Conservation (phyloP, 2,113 vertebrate species). For the Herpetotheres cachinnans region DNA sequence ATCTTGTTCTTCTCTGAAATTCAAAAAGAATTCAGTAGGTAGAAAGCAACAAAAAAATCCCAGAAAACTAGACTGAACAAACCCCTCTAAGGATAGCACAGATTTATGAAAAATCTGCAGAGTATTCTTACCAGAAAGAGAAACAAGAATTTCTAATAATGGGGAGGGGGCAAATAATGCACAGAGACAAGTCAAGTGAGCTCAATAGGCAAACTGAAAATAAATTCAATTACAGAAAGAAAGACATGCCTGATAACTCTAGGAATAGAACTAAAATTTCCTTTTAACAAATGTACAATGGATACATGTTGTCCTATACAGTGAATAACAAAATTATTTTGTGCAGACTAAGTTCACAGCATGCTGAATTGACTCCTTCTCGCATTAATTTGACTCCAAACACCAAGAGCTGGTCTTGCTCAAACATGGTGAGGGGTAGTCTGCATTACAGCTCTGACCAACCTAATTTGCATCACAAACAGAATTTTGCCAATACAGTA, state of each 20-base stretch:
- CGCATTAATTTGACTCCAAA: background rate
- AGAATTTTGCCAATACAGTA: background rate
- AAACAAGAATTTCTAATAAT: background rate
- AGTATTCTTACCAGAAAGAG: background rate
- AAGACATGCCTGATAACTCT: background rate
- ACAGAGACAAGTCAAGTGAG: background rate
- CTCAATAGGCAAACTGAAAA: background rate
- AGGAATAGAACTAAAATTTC: background rate
- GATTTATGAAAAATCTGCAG: background rate
- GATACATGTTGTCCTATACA: background rate
- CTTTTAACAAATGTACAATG: background rate
- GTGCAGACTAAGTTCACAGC: background rate
- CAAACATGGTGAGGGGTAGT: accelerated
- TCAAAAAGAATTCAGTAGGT: background rate
- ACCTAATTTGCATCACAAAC: background rate
- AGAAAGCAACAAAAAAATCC: background rate
- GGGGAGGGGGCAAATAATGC: background rate
- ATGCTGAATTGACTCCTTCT: background rate
- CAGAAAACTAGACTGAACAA: background rate
- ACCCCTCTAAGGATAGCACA: background rate
- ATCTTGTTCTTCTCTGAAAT: background rate
- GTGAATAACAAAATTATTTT: background rate
- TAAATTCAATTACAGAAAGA: background rate
- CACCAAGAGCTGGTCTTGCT: background rate
- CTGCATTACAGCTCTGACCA: background rate